Conservation (phyloP, 1,140 invertebrate species). For the Mizuhopecten yessoensis region DNA sequence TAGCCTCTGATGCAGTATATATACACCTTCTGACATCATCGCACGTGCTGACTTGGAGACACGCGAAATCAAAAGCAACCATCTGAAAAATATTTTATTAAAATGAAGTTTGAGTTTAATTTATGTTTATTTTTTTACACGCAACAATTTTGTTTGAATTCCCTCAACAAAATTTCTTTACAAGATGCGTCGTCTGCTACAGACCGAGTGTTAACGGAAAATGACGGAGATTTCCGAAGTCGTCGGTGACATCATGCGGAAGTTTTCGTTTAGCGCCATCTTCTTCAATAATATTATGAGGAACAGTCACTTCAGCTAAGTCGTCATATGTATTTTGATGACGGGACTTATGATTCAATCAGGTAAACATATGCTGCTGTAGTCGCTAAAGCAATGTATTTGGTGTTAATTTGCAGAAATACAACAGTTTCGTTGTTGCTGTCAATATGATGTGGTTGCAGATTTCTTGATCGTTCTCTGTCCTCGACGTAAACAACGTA, state of each 20-base stretch:
- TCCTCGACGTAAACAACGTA: not conserved
- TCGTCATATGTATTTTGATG: conserved; percentile 44
- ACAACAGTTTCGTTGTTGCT: not conserved
- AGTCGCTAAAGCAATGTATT: not conserved
- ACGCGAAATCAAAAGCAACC: not conserved
- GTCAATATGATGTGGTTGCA: not conserved
- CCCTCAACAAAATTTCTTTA: not conserved
- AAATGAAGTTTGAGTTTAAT: conserved; percentile 40
- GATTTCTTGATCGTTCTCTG: not conserved
- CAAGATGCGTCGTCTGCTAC: conserved; percentile 51
- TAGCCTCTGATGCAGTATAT: not conserved
- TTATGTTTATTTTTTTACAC: not conserved
- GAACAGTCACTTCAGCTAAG: conserved; percentile 43
- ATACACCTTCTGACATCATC: conserved; percentile 49
- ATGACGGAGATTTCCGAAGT: conserved; percentile 19
- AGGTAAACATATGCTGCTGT: not conserved
- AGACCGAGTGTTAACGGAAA: not conserved
- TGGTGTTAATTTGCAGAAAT: not conserved
- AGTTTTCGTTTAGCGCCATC: conserved; percentile 46
- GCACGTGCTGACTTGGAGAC: not conserved
- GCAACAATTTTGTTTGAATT: not conserved
- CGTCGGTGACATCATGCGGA: conserved; percentile 50
- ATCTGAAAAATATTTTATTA: not conserved
- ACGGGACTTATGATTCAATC: not conserved
- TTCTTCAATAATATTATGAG: conserved; percentile 40